Conservation (phyloP, 2,888 invertebrate species). For the Zaprionus bogoriensis region DNA sequence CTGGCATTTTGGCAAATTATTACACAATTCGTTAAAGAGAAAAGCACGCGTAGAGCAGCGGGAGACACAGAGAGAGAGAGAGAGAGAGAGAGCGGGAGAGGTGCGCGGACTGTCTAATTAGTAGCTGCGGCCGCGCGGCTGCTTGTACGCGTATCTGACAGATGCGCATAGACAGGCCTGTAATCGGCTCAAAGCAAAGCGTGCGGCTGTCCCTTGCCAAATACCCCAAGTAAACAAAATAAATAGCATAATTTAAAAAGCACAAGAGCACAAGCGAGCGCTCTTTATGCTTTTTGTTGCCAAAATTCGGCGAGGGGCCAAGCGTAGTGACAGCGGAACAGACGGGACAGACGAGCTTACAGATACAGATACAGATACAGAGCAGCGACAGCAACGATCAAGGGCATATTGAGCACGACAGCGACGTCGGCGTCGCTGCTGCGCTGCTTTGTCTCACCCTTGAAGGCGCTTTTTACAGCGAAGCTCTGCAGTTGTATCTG, state of each 20-base stretch:
- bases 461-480: constrained; percentile 70
- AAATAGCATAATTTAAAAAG: constrained; percentile 60
- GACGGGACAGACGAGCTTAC: constrained; percentile 55
- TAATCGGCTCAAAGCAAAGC: constrained; percentile 48
- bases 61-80: not conserved
- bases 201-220: constrained; percentile 52
- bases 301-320: constrained; percentile 51
- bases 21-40: constrained; percentile 62
- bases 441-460: constrained; percentile 61
- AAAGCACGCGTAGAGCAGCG: no score
- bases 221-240: constrained; percentile 70
- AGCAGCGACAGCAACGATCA: constrained; percentile 64
- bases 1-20: constrained; percentile 66
- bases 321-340: not conserved
- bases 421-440: constrained; percentile 27
- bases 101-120: constrained; percentile 42
- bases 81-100: constrained; percentile 3
- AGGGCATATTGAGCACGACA: constrained; percentile 79
- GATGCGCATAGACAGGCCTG: constrained; percentile 43
- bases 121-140: no score
- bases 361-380: constrained; percentile 53
- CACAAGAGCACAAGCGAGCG: constrained; percentile 37
- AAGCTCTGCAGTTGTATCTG: constrained; percentile 14
- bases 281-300: constrained; percentile 57
- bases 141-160: constrained; percentile 29